phyloP scores from a whole-genome alignment of 2,113 vertebrate genomes.

The Eira barbara region DNA sequence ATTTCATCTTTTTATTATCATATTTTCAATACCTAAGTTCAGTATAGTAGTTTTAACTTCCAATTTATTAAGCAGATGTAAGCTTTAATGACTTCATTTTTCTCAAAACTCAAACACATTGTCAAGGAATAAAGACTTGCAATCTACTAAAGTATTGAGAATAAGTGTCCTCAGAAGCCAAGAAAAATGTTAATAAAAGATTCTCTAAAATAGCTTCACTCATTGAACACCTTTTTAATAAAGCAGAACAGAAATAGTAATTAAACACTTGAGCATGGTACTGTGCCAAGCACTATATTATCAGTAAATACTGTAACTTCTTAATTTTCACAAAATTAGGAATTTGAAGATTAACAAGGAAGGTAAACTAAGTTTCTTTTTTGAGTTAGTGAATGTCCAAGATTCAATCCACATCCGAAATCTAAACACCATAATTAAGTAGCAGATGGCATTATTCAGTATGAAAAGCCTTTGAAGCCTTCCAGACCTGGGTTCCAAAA shows the following conservation, averaged over 20 bases:
- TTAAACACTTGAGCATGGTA: neutral
- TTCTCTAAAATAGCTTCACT: neutral
- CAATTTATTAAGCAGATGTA: neutral
- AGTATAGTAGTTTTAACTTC: neutral
- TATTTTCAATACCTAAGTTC: neutral
- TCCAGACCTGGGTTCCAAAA: neutral
- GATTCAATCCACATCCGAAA: neutral
- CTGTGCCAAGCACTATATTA: neutral
- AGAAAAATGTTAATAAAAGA: neutral
- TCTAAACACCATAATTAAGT: neutral
- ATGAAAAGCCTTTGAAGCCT: neutral
- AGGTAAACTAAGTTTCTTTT: neutral
- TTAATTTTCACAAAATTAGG: neutral
- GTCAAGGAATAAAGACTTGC: neutral
- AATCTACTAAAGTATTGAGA: neutral
- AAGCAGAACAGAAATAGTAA: neutral
- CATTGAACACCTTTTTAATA: neutral
- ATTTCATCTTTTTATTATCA: neutral
- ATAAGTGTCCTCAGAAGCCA: neutral
- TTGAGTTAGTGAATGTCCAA: neutral
- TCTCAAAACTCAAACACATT: neutral
- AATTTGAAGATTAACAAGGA: neutral
- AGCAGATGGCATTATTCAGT: neutral
- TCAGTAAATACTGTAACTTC: neutral
- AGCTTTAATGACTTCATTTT: neutral